These are phyloP conservation scores for Phyllostomus hastatus DNA, from an alignment of 2,113 vertebrate genomes.

Conservation along the genomic window DNA sequence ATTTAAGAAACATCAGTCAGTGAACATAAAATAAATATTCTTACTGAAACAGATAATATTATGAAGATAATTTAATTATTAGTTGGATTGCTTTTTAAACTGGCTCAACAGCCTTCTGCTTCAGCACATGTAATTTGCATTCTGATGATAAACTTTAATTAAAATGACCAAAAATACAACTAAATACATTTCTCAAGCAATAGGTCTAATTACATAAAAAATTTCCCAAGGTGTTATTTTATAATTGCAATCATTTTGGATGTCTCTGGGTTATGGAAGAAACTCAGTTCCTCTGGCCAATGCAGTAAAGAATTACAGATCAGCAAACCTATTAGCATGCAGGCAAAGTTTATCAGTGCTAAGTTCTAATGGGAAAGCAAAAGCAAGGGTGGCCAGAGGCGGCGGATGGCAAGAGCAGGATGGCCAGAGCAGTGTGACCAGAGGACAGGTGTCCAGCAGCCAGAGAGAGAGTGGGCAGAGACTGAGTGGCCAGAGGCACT, in stretches of 20 bases:
- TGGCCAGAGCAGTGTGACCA: too few relatives aligned
- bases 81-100: conserved; percentile 39
- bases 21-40: background rate
- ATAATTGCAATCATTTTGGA: background rate
- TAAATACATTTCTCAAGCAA: background rate
- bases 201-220: background rate
- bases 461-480: too few relatives aligned
- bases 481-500: too few relatives aligned
- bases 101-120: background rate
- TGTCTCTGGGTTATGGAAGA: too few relatives aligned
- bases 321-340: too few relatives aligned
- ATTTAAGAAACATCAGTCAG: background rate
- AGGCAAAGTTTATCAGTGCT: too few relatives aligned
- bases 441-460: too few relatives aligned
- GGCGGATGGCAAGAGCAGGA: too few relatives aligned
- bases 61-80: conserved; percentile 38
- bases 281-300: too few relatives aligned
- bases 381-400: too few relatives aligned
- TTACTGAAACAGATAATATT: background rate
- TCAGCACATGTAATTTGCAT: background rate
- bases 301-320: too few relatives aligned
- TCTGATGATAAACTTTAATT: conserved; percentile 4
- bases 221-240: background rate
- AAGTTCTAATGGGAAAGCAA: too few relatives aligned
- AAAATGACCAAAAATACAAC: background rate